Conservation (phyloP, 2,888 invertebrate species). For the Dasypolia templi region DNA sequence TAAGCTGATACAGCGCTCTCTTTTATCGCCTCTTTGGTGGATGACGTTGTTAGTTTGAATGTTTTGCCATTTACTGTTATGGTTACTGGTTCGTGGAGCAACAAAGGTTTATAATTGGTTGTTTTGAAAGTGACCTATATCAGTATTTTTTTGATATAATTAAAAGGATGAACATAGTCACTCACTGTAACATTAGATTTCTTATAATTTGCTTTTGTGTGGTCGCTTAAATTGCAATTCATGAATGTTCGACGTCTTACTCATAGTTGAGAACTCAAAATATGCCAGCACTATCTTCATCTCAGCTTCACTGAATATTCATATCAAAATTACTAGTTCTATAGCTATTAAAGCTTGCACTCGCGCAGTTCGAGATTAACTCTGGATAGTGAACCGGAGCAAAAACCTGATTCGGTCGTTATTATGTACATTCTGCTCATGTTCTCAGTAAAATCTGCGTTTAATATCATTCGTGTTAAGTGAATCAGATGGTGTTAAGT, state of each 20-base stretch:
- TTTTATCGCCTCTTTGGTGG: constrained; percentile 45
- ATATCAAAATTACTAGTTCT: constrained; percentile 63
- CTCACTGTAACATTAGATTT: constrained; percentile 21
- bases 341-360: constrained; percentile 63
- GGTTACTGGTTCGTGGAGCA: constrained; percentile 25
- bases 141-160: constrained; percentile 36
- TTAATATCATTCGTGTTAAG: constrained; percentile 23
- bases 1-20: constrained; percentile 44
- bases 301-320: constrained; percentile 62
- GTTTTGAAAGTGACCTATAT: constrained; percentile 27
- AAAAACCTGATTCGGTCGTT: constrained; percentile 55
- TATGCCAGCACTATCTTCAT: constrained; percentile 57
- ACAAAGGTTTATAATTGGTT: constrained; percentile 49
- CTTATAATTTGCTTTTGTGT: constrained; percentile 35
- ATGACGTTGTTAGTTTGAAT: constrained; percentile 59
- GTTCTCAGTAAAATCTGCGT: constrained; percentile 39
- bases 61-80: constrained; percentile 54
- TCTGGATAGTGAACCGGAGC: constrained; percentile 58
- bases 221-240: constrained; percentile 42
- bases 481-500: constrained; percentile 25
- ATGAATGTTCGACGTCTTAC: constrained; percentile 45
- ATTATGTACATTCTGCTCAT: constrained; percentile 25
- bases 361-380: constrained; percentile 58
- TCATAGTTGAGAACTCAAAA: constrained; percentile 54
- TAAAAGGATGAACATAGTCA: constrained; percentile 14